These are phyloP conservation scores for Euclidia mi DNA, from an alignment of 2,888 invertebrate genomes.

Conservation along the genomic window DNA sequence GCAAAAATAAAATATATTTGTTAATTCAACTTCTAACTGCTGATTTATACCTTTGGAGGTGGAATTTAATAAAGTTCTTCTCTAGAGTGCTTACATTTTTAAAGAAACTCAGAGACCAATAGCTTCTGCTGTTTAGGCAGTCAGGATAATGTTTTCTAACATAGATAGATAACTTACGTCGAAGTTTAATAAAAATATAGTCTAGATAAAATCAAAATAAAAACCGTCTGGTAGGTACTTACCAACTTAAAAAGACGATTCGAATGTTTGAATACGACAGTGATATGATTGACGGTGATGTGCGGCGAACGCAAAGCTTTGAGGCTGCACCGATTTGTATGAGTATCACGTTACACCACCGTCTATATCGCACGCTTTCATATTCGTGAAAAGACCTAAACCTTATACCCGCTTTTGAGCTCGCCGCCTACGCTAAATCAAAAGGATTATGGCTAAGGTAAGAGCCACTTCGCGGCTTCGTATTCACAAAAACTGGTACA, in stretches of 20 bases:
- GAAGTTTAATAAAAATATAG: too few relatives aligned
- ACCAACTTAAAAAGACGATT: slow-evolving; percentile 32
- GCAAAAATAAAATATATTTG: too few relatives aligned
- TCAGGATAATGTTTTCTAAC: too few relatives aligned
- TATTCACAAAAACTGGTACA: neutral
- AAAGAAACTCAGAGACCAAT: too few relatives aligned
- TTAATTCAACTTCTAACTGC: too few relatives aligned
- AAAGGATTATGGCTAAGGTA: slow-evolving; percentile 17
- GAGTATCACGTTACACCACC: slow-evolving; percentile 74
- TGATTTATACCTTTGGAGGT: too few relatives aligned
- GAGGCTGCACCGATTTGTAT: slow-evolving; percentile 65
- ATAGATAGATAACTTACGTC: too few relatives aligned
- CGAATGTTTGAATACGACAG: slow-evolving; percentile 41
- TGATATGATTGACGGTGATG: slow-evolving; percentile 76
- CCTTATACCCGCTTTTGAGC: slow-evolving; percentile 57
- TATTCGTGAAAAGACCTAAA: slow-evolving; percentile 54
- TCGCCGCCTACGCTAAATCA: slow-evolving; percentile 43
- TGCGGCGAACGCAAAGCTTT: slow-evolving; percentile 73
- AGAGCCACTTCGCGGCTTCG: neutral
- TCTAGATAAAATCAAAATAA: slow-evolving; percentile 15
- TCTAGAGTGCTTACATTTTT: too few relatives aligned
- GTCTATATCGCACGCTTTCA: slow-evolving; percentile 66
- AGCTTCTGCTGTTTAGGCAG: too few relatives aligned
- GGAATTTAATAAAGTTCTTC: too few relatives aligned
- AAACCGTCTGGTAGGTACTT: too few relatives aligned